phyloP scores from a whole-genome alignment of 2,113 vertebrate genomes.

The Centropristis striata region DNA sequence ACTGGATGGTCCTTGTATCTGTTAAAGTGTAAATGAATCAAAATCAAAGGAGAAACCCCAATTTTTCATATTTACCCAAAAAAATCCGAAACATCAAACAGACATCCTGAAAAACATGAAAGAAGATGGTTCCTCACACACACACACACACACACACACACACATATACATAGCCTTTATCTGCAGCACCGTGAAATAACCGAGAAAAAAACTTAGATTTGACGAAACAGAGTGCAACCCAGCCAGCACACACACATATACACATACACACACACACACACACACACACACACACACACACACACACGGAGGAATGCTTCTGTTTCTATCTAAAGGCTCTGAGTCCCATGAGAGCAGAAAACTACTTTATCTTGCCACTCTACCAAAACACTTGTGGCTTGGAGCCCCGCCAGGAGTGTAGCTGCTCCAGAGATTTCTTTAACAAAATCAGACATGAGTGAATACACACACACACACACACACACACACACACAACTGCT shows the following conservation, averaged over 20 bases:
- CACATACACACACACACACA: conserved; percentile 8
- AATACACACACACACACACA: conserved; percentile 15
- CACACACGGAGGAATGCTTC: background rate
- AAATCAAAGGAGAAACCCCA: background rate
- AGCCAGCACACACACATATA: background rate
- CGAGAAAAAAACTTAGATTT: conserved; percentile 22
- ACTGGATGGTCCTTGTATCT: background rate
- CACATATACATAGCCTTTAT: conserved; percentile 18
- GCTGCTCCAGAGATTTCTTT: conserved; percentile 28
- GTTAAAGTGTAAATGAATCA: background rate
- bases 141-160: conserved; percentile 11
- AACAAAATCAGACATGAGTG: conserved; percentile 20
- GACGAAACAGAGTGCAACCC: conserved; percentile 47
- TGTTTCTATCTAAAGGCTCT: conserved; percentile 22
- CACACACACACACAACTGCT: background rate
- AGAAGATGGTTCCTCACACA: background rate
- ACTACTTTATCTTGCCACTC: conserved; percentile 47
- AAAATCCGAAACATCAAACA: conserved; percentile 45
- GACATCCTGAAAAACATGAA: conserved; percentile 35
- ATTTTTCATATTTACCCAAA: conserved; percentile 24
- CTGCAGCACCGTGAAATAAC: conserved; percentile 18
- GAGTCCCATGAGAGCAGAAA: conserved; percentile 27
- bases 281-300: conserved; percentile 1
- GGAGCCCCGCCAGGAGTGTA: conserved; percentile 33
- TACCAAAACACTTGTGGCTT: conserved; percentile 50